phyloP scores from a whole-genome alignment of 2,113 vertebrate species.

The Bufo gargarizans region DNA sequence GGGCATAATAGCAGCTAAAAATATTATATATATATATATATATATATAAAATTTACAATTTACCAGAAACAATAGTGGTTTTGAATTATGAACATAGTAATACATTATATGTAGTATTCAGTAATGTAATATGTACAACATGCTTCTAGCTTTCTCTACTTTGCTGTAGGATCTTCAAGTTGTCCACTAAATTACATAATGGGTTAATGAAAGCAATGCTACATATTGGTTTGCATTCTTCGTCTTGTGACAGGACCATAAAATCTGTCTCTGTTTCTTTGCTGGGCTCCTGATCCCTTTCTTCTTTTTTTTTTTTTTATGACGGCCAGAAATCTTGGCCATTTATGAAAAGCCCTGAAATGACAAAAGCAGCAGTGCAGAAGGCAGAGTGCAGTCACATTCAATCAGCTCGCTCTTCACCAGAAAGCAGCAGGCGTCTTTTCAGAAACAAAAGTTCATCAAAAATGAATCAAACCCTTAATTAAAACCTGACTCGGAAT shows the following conservation, averaged over 20 bases:
- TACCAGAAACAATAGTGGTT: background rate
- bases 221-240: slow-evolving; percentile 50
- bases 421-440: slow-evolving; percentile 58
- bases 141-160: background rate
- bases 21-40: too few relatives aligned
- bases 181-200: slow-evolving; percentile 10
- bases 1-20: too few relatives aligned
- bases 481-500: slow-evolving; percentile 57
- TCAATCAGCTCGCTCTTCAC: slow-evolving; percentile 52
- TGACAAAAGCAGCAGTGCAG: slow-evolving; percentile 56
- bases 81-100: background rate
- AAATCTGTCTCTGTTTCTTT: slow-evolving; percentile 49
- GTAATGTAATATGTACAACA: background rate
- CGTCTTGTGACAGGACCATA: slow-evolving; percentile 41
- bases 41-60: too few relatives aligned
- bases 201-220: slow-evolving; percentile 45
- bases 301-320: slow-evolving; percentile 45
- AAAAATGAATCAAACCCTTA: slow-evolving; percentile 63
- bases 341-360: slow-evolving; percentile 52
- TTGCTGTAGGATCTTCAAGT: background rate
- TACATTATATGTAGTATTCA: background rate
- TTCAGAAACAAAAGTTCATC: slow-evolving; percentile 62
- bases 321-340: slow-evolving; percentile 56
- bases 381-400: slow-evolving; percentile 48
- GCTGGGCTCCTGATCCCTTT: slow-evolving; percentile 52